Evolutionary conservation across 2,888 invertebrate genomes (phyloP), one percentile per base, ranked within the genome.

Genomic region (Sesia apiformis): DNA sequence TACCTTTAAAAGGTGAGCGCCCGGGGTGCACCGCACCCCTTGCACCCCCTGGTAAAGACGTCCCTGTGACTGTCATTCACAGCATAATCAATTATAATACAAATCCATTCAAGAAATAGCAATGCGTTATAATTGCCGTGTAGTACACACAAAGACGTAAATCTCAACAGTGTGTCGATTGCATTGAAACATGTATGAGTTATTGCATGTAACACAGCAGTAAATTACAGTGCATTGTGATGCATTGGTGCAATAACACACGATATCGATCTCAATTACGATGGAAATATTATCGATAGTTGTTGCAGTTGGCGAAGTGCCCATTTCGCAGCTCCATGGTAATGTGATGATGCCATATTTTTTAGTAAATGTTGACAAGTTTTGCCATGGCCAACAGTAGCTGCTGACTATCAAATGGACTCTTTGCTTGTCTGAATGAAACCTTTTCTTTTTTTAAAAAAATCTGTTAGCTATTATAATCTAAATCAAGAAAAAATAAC

Each of bases 71-170:
- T 46, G 46, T 46, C 46, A 46, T 46, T 46, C 46, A 46, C 5
- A 46, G 4, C 23, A 5, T 46, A 23, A 46, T 46, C 46, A 46
- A 46, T 46, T 46, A 46, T 46, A 8, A 46, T 46, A 46, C 46
- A 46, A 46, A 46, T 4, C 46, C 46, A 8, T n/a, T 7, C 46
- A 8, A 46, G 50, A 69, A 67, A 64, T 67, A 70, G 70, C 69
- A 70, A 54, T 58, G 58, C 57, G 55, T 57, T 60, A 64, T 74
- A 74, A 74, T 74, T 71, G 69, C 66, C 58, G 70, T 70, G 74
- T 68, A 75, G 59, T 40, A 55, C 6, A 52, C 62, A 73, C 72
- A 74, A 73, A 68, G 69, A 64, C 62, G 54, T 53, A 55, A 53
- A 53, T 49, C 65, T 46, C 8, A 46, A 63, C 55, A 54, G 39